Evolutionary conservation across 2,113 vertebrate species (phyloP).

Genomic region (Dascyllus trimaculatus): DNA sequence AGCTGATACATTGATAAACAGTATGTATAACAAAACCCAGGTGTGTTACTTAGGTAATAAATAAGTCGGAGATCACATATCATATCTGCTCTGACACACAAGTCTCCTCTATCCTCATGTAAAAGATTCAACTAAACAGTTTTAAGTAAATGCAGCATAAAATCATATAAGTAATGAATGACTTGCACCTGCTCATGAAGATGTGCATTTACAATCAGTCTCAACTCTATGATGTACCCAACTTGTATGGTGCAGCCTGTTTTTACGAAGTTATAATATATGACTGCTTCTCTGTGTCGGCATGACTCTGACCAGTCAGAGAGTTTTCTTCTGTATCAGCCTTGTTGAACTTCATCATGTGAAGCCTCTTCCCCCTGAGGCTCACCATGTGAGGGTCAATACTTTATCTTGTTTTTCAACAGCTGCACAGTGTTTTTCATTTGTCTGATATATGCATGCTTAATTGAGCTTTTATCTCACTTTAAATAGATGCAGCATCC

Average conservation of each 20-base stretch:
- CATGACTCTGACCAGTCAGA: not conserved
- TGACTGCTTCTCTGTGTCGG: conserved; percentile 2
- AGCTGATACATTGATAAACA: too few species aligned
- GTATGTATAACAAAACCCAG: too few species aligned
- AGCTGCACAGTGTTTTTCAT: conserved; percentile 24
- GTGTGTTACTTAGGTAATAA: too few species aligned
- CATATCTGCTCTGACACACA: too few species aligned
- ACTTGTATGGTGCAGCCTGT: not conserved
- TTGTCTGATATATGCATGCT: conserved; percentile 15
- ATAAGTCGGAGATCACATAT: too few species aligned
- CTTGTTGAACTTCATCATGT: conserved; percentile 52
- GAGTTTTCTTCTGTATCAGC: conserved; percentile 1
- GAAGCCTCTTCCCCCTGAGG: conserved; percentile 43
- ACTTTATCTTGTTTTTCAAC: not conserved
- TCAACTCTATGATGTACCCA: too few species aligned
- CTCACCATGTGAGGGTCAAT: conserved; percentile 47
- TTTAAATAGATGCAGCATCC: not conserved
- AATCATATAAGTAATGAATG: not conserved
- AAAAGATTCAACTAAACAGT: too few species aligned
- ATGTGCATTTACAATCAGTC: not conserved
- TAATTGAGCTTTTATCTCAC: conserved; percentile 4
- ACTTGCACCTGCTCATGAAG: not conserved
- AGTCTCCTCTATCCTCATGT: too few species aligned
- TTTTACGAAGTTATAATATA: not conserved
- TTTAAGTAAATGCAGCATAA: too few species aligned